Conservation (phyloP, 1,140 invertebrate genomes). For the Drosophila rufa region DNA sequence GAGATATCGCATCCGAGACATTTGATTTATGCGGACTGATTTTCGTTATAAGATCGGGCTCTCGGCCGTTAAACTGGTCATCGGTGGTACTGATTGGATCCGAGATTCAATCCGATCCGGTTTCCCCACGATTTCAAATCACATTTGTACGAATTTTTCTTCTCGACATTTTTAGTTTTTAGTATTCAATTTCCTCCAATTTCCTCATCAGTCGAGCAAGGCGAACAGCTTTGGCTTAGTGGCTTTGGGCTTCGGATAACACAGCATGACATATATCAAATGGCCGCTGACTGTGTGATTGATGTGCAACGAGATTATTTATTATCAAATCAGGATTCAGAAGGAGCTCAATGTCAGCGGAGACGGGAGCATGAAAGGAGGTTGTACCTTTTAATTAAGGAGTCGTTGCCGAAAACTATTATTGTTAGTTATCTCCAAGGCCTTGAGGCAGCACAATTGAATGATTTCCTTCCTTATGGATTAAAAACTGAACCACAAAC, state of each 20-base stretch:
- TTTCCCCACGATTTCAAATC: slow-evolving; percentile 35
- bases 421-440: neutral
- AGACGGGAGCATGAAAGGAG: slow-evolving; percentile 26
- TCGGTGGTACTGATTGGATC: slow-evolving; percentile 24
- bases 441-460: neutral
- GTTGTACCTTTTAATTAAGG: neutral
- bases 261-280: slow-evolving; percentile 17
- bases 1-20: slow-evolving; percentile 40
- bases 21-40: slow-evolving; percentile 41
- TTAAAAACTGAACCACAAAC: neutral
- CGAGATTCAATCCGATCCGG: slow-evolving; percentile 13
- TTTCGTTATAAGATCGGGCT: slow-evolving; percentile 34
- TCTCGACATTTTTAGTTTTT: slow-evolving; percentile 19
- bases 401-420: neutral
- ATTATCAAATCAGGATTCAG: slow-evolving; percentile 38
- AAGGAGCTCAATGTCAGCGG: slow-evolving; percentile 39
- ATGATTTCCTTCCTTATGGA: neutral
- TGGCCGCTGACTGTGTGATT: slow-evolving; percentile 31
- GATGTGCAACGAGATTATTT: slow-evolving; percentile 32
- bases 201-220: slow-evolving; percentile 34
- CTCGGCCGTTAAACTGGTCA: slow-evolving; percentile 16
- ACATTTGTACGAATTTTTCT: slow-evolving; percentile 32
- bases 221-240: slow-evolving; percentile 7
- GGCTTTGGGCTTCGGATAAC: slow-evolving; percentile 3
- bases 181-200: slow-evolving; percentile 10